phyloP scores from a whole-genome alignment of 2,888 invertebrate species.

The Crepidodera aurea region DNA sequence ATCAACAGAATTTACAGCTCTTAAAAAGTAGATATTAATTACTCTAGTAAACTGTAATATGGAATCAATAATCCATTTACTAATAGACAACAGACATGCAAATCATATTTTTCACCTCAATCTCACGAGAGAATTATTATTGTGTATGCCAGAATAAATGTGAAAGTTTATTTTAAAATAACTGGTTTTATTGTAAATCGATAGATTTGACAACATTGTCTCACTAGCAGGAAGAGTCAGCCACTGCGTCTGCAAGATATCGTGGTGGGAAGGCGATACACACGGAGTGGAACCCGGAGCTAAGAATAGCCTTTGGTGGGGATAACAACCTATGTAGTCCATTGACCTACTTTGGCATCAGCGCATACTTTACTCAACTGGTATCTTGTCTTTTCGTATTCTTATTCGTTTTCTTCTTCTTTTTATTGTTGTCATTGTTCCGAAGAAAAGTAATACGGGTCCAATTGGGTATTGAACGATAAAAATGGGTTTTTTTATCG shows the following conservation, averaged over 20 bases:
- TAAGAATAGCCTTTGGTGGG: neutral
- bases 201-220: neutral
- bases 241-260: neutral
- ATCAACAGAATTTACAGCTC: too few species aligned
- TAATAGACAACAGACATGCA: too few species aligned
- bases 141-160: too few species aligned
- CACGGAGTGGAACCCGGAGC: conserved; percentile 24
- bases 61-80: too few species aligned
- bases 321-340: conserved; percentile 18
- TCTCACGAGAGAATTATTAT: too few species aligned
- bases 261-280: neutral
- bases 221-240: conserved; percentile 10
- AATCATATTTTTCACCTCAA: too few species aligned
- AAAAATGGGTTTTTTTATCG: too few species aligned
- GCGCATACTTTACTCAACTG: conserved; percentile 22
- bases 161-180: too few species aligned
- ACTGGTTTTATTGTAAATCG: neutral
- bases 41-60: too few species aligned
- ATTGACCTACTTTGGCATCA: conserved; percentile 23
- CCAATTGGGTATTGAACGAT: conserved; percentile 6
- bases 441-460: neutral
- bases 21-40: too few species aligned
- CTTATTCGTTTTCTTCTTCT: conserved; percentile 4
- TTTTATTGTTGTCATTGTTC: conserved; percentile 21
- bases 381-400: conserved; percentile 18